Percentiles rank a stretch among this genome's conserved stretches.
phyloP scores from a whole-genome alignment of 2,888 invertebrate genomes.

The Pollenia angustigena region DNA sequence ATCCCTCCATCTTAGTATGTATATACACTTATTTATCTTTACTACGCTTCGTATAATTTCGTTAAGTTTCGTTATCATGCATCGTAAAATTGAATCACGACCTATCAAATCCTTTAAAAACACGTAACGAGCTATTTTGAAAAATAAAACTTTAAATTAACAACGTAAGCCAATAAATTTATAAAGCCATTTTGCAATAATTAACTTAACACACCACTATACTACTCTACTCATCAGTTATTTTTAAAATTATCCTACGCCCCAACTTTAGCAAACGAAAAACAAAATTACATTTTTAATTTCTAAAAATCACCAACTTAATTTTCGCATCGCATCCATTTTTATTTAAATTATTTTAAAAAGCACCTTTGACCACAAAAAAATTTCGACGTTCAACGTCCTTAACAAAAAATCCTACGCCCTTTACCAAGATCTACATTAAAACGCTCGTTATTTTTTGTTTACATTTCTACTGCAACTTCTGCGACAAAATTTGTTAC shows the following conservation, averaged over 20 bases:
- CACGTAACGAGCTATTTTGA: neutral
- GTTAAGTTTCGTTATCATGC: constrained; percentile 53
- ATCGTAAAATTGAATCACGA: constrained; percentile 46
- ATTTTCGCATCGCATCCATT: constrained; percentile 64
- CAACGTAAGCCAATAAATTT: constrained; percentile 39
- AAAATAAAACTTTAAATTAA: neutral
- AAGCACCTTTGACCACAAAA: constrained; percentile 48
- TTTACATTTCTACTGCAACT: constrained; percentile 16
- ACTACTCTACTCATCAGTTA: constrained; percentile 40
- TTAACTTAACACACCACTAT: constrained; percentile 35
- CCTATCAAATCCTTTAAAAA: constrained; percentile 10
- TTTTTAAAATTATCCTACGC: constrained; percentile 45
- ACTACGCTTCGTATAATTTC: constrained; percentile 57
- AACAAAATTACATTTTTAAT: constrained; percentile 24
- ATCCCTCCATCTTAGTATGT: constrained; percentile 23
- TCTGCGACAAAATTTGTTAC: constrained; percentile 1
- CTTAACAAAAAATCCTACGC: constrained; percentile 41
- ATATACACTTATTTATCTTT: constrained; percentile 12
- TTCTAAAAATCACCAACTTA: constrained; percentile 59
- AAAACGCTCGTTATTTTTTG: constrained; percentile 54
- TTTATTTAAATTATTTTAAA: constrained; percentile 43
- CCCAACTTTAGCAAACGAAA: constrained; percentile 37
- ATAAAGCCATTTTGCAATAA: constrained; percentile 1
- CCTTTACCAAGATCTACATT: constrained; percentile 41
- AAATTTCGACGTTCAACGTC: constrained; percentile 67